Conservation (phyloP, 2,797 vertebrate genomes). For the Hippoglossus hippoglossus region DNA sequence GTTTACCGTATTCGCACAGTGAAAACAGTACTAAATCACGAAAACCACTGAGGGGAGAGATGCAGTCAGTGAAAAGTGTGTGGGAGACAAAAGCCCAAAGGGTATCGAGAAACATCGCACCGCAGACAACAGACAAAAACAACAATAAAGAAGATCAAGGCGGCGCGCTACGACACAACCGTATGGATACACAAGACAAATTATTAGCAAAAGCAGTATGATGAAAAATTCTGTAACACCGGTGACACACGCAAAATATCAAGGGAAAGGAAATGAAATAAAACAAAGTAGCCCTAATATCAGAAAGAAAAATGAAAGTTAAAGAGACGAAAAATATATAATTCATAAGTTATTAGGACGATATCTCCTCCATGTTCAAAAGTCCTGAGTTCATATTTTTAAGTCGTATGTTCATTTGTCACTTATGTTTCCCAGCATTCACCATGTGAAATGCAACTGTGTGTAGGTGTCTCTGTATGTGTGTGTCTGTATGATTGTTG, state of each 20-base stretch:
- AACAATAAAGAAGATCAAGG: slow-evolving; percentile 34
- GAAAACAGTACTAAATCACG: slow-evolving; percentile 26
- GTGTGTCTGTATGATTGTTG: too few relatives aligned
- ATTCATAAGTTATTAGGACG: too few relatives aligned
- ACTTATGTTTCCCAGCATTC: too few relatives aligned
- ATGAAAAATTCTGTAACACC: slow-evolving; percentile 42
- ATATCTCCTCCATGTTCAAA: too few relatives aligned
- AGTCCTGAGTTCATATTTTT: neutral
- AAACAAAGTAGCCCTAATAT: slow-evolving; percentile 2
- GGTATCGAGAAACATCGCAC: slow-evolving; percentile 31
- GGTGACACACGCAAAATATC: slow-evolving; percentile 22
- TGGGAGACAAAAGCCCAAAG: slow-evolving; percentile 34
- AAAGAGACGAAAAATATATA: neutral
- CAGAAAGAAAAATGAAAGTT: neutral
- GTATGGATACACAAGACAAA: slow-evolving; percentile 16
- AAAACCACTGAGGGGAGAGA: slow-evolving; percentile 19
- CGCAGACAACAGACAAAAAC: slow-evolving; percentile 33
- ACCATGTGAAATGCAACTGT: too few relatives aligned
- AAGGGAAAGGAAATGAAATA: slow-evolving; percentile 30
- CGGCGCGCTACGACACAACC: slow-evolving; percentile 17
- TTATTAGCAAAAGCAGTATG: slow-evolving; percentile 14
- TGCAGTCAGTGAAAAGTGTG: slow-evolving; percentile 46
- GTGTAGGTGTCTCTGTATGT: too few relatives aligned
- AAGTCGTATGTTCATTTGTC: too few relatives aligned
- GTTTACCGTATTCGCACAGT: slow-evolving; percentile 8